Base-by-base conservation (phyloP, 2,113 vertebrate genomes). In the Chrysochloris asiatica region DNA sequence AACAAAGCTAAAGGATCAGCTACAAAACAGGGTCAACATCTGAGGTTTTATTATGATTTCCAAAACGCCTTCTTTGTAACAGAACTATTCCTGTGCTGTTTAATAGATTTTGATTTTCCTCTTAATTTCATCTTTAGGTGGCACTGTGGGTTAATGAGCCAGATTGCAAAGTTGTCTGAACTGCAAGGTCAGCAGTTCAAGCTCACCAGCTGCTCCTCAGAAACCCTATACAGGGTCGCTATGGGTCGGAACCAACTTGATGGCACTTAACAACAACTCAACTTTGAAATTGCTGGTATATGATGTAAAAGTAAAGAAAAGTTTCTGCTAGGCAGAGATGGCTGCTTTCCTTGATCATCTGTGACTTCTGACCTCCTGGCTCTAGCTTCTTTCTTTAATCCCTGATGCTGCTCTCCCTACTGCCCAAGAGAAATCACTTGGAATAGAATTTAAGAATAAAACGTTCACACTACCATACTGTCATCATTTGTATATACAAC, bases 361-460 rank as follows among this genome's bases (percentile, higher is more conserved):
- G 38, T 63, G 30, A 72, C 33, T 77, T 80, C 16, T 65, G 78
- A 17, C 63, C 16, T 72, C 28, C 72, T 52, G 26, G 65, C 33
- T 19, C 6, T 43, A 54, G 30, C n/a, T 38, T 52, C 76, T 69
- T 56, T 93, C 56, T 36, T 87, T 89, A 79, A 22, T 75, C 54
- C 33, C 16, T 69, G 36, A 1, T 54, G 22, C 75, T 43, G 72
- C 12, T 54, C 52, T 54, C 52, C 4, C 52, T 16, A 13, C 43
- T n/a, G 71, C 79, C 48, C 54, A 92, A 71, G 48, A 92, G 38
- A 90, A 89, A 93, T 77, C 16, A 92, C 26, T 48, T 67, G 41
- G 33, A 77, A 73, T 3, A 72, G 54, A 89, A 88, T 33, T 22
- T 16, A 3, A 54, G 43, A 71, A 91, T 65, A 56, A 88, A 92